A percentile compares a stretch with the other conserved stretches of the same genome.
These are phyloP conservation scores for Ophthalmolycus amberensis DNA, from an alignment of 2,113 vertebrate species.

Conservation along the genomic window DNA sequence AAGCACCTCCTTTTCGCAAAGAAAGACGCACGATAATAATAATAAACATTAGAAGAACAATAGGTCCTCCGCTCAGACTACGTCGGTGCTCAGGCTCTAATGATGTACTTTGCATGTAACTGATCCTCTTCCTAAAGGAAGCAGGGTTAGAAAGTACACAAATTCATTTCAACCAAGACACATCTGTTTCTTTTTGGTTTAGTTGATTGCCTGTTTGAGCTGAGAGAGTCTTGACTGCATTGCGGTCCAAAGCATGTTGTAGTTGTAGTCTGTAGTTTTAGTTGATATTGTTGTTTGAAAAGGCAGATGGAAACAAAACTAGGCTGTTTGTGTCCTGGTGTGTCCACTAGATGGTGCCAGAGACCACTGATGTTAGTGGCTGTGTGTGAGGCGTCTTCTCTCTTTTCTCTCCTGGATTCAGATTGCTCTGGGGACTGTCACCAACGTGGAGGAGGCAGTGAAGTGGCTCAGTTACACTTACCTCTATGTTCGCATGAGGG, in stretches of 20 bases:
- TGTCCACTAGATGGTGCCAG: conserved; percentile 72
- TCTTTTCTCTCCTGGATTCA: conserved; percentile 58
- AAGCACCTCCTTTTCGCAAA: too few relatives aligned
- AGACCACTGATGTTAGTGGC: neutral
- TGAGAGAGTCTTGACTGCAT: neutral
- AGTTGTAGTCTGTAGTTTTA: too few relatives aligned
- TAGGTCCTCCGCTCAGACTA: too few relatives aligned
- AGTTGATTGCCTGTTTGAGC: neutral
- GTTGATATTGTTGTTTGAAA: neutral
- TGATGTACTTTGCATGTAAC: neutral
- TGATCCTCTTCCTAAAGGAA: neutral
- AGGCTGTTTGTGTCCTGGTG: neutral
- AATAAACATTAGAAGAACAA: too few relatives aligned
- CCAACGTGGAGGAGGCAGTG: conserved; percentile 97
- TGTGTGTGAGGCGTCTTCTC: neutral
- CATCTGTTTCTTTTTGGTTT: neutral
- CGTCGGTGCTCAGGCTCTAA: too few relatives aligned
- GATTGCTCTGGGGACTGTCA: conserved; percentile 96
- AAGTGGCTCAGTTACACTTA: conserved; percentile 99
- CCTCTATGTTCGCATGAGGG: conserved; percentile 98
- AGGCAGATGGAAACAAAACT: neutral
- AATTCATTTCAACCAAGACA: neutral
- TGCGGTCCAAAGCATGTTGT: neutral
- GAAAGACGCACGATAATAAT: too few relatives aligned
- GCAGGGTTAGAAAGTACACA: neutral